Conservation (phyloP, 2,888 invertebrate genomes). For the Anagyrus pseudococci region DNA sequence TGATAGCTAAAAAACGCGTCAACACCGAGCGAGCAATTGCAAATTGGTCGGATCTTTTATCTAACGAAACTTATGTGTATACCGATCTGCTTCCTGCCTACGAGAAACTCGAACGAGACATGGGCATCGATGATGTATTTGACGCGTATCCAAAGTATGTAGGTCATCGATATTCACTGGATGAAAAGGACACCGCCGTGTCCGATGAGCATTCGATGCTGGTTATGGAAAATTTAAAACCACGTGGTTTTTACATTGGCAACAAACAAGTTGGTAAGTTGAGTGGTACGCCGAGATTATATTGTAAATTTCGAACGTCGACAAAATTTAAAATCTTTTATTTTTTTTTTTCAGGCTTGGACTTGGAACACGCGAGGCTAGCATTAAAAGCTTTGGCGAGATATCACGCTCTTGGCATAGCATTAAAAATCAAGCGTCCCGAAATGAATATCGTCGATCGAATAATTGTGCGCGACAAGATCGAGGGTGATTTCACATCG, state of each 20-base stretch:
- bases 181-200: conserved; percentile 49
- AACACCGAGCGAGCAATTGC: conserved; percentile 65
- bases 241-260: conserved; percentile 63
- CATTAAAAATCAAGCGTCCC: conserved; percentile 60
- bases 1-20: conserved; percentile 69
- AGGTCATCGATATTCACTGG: conserved; percentile 63
- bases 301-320: too few relatives aligned
- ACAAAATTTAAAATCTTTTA: neutral
- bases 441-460: conserved; percentile 41
- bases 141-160: conserved; percentile 66
- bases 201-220: conserved; percentile 68
- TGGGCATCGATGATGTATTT: conserved; percentile 4
- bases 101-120: conserved; percentile 60
- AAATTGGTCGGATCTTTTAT: conserved; percentile 65
- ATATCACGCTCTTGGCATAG: conserved; percentile 69
- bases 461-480: too few relatives aligned
- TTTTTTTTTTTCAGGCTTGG: conserved; percentile 53
- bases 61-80: conserved; percentile 67
- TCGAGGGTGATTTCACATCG: conserved; percentile 39
- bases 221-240: conserved; percentile 67
- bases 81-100: conserved; percentile 64
- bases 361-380: conserved; percentile 62
- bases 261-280: conserved; percentile 61
- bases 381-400: conserved; percentile 64
- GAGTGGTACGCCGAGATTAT: too few relatives aligned